Percentiles rank a stretch among this genome's conserved stretches.
phyloP scores from a whole-genome alignment of 2,113 vertebrate species.

The Sula dactylatra region DNA sequence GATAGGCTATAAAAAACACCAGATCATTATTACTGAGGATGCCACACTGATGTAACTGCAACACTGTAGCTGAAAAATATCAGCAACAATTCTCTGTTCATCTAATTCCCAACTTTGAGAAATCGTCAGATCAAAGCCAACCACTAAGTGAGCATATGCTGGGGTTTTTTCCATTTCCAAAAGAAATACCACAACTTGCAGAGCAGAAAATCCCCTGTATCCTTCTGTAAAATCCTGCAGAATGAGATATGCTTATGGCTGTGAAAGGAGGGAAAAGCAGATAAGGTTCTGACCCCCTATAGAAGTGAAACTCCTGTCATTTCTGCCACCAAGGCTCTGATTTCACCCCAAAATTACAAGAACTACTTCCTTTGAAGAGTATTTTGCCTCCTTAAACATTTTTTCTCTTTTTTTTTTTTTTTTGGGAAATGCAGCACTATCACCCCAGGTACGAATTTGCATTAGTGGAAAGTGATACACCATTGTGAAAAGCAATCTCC shows the following conservation, averaged over 20 bases:
- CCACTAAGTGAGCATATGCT: not conserved
- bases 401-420: too few relatives aligned
- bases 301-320: not conserved
- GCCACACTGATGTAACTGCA: not conserved
- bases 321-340: not conserved
- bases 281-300: not conserved
- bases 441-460: not conserved
- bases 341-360: not conserved
- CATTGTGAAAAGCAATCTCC: not conserved
- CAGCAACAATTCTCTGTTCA: not conserved
- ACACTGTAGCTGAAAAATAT: not conserved
- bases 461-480: not conserved
- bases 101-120: not conserved
- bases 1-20: not conserved
- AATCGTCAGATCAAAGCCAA: not conserved
- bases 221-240: not conserved
- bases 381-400: not conserved
- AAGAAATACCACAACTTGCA: not conserved
- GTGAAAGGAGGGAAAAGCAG: not conserved
- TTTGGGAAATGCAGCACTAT: not conserved
- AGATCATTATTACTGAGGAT: not conserved
- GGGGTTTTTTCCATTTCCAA: not conserved
- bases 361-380: not conserved
- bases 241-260: not conserved
- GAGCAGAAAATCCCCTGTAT: constrained; percentile 9